Conservation (phyloP, 1,140 invertebrate genomes). For the Nebria ingens region DNA sequence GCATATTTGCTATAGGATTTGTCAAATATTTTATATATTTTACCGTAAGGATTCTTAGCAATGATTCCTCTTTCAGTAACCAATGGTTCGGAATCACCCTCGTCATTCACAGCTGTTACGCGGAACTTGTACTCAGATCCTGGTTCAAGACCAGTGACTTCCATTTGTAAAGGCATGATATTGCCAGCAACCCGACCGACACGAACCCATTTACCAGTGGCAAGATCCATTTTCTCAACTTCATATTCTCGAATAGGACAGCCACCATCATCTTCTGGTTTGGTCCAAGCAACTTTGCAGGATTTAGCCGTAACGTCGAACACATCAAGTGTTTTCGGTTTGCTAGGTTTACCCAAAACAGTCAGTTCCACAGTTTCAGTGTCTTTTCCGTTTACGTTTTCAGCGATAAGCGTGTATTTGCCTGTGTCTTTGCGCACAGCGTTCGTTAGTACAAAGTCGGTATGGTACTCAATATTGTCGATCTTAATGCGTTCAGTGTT, state of each 20-base stretch:
- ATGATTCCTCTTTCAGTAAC: slow-evolving; percentile 71
- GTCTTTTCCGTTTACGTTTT: slow-evolving; percentile 84
- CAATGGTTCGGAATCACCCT: slow-evolving; percentile 91
- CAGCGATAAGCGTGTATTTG: slow-evolving; percentile 78
- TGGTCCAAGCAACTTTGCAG: slow-evolving; percentile 81
- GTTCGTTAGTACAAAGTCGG: slow-evolving; percentile 75
- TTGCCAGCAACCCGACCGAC: slow-evolving; percentile 64
- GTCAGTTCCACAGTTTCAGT: slow-evolving; percentile 82
- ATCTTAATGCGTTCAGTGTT: slow-evolving; percentile 79
- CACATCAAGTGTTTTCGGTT: slow-evolving; percentile 81
- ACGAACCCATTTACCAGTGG: slow-evolving; percentile 81
- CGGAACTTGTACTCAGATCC: slow-evolving; percentile 93
- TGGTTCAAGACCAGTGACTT: slow-evolving; percentile 82
- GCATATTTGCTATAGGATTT: no score
- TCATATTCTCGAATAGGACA: slow-evolving; percentile 89
- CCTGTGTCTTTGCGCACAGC: slow-evolving; percentile 82
- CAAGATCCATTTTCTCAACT: slow-evolving; percentile 87
- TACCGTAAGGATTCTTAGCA: slow-evolving; percentile 96
- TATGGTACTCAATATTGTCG: slow-evolving; percentile 84
- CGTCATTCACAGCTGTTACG: slow-evolving; percentile 89
- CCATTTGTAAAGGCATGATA: slow-evolving; percentile 48
- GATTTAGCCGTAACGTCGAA: slow-evolving; percentile 75
- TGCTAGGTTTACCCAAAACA: slow-evolving; percentile 75
- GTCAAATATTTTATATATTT: slow-evolving; percentile 30
- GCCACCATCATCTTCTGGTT: slow-evolving; percentile 89